Conservation (phyloP, 2,113 vertebrate genomes). For the Platysternon megacephalum region DNA sequence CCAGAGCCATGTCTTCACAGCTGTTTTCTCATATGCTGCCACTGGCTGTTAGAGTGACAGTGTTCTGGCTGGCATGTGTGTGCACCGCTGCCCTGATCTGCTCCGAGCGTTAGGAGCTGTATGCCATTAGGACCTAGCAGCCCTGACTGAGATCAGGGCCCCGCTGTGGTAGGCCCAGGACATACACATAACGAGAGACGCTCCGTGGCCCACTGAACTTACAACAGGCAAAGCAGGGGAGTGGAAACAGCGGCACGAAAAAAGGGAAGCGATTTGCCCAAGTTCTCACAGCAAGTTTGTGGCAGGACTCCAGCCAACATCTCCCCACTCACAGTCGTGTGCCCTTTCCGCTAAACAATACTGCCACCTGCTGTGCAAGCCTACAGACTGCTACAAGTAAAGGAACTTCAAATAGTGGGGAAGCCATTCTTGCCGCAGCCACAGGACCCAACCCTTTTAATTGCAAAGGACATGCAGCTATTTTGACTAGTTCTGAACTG, state of each 20-base stretch:
- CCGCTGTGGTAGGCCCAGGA: background rate
- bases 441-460: too few relatives aligned
- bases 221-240: background rate
- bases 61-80: background rate
- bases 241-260: background rate
- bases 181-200: background rate
- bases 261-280: accelerated
- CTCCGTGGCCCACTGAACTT: background rate
- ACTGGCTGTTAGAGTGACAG: background rate
- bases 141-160: background rate
- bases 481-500: background rate
- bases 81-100: background rate
- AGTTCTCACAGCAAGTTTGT: background rate
- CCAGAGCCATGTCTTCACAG: background rate
- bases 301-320: background rate
- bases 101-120: background rate
- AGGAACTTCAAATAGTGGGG: background rate
- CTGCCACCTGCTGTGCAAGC: background rate
- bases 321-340: background rate
- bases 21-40: background rate
- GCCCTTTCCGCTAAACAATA: background rate
- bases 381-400: background rate
- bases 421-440: background rate
- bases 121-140: too few relatives aligned
- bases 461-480: background rate